A percentile compares a stretch with the other conserved stretches of the same genome.
Evolutionary conservation across 2,888 invertebrate genomes (phyloP).

Genomic region (Coelogynopora nodosa): DNA sequence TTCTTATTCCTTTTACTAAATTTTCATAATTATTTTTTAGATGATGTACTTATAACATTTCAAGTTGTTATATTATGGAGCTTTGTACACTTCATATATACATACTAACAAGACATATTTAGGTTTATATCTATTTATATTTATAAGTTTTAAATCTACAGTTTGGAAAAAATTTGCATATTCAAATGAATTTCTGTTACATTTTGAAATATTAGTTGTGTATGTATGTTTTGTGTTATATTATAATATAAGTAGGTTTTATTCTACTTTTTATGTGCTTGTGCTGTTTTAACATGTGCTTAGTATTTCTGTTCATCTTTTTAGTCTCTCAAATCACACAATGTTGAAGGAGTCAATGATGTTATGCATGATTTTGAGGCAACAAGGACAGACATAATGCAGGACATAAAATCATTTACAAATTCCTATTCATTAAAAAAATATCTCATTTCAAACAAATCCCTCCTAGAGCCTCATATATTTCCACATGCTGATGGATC

Average conservation of each 20-base stretch:
- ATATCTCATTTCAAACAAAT: not conserved
- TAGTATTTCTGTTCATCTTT: not conserved
- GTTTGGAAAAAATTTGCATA: not conserved
- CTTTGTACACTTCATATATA: too few species aligned
- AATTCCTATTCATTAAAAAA: not conserved
- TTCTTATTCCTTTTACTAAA: too few species aligned
- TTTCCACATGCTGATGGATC: not conserved
- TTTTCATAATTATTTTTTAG: too few species aligned
- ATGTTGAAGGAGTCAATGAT: not conserved
- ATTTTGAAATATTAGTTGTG: not conserved
- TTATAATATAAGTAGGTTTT: not conserved
- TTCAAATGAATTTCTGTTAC: not conserved
- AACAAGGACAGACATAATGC: not conserved
- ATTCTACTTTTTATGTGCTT: too few species aligned
- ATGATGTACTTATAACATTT: too few species aligned
- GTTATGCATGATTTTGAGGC: not conserved
- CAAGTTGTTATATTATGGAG: too few species aligned
- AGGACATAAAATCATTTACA: not conserved
- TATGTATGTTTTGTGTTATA: not conserved
- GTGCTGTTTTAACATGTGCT: not conserved
- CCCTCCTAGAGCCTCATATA: not conserved
- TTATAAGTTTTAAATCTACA: not conserved
- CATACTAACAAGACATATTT: too few species aligned
- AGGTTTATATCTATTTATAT: not conserved
- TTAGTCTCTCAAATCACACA: not conserved